Conservation (phyloP, 2,113 vertebrate genomes). For the Morone saxatilis region DNA sequence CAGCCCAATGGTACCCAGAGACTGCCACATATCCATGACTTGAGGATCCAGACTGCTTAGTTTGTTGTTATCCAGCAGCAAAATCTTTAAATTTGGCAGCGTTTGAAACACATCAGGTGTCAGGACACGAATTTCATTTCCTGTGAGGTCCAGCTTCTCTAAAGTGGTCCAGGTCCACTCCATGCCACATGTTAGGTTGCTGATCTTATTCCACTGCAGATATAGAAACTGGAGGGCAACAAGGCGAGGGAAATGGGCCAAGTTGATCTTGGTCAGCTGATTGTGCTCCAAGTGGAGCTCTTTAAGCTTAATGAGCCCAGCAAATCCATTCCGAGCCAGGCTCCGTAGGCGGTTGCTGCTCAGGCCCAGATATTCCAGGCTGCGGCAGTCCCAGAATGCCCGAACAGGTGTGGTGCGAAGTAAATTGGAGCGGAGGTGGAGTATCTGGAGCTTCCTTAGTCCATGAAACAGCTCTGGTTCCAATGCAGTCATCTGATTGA, state of each 20-base stretch:
- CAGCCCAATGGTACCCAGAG: slow-evolving; percentile 92
- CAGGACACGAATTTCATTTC: slow-evolving; percentile 95
- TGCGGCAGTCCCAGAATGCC: slow-evolving; percentile 98
- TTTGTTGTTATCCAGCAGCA: slow-evolving; percentile 99
- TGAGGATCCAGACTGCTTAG: slow-evolving; percentile 92
- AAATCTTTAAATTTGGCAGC: slow-evolving; percentile 95
- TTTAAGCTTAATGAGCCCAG: slow-evolving; percentile 97
- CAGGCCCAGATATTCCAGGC: slow-evolving; percentile 97
- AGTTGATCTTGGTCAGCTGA: slow-evolving; percentile 99
- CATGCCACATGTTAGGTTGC: slow-evolving; percentile 96
- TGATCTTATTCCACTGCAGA: slow-evolving; percentile 99
- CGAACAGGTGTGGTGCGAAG: slow-evolving; percentile 97
- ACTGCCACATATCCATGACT: slow-evolving; percentile 91
- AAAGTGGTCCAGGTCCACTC: slow-evolving; percentile 98
- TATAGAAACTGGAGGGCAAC: slow-evolving; percentile 96
- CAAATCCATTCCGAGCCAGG: slow-evolving; percentile 97
- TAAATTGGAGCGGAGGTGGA: slow-evolving; percentile 97
- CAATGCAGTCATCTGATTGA: slow-evolving; percentile 97
- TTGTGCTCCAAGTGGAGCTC: slow-evolving; percentile 99
- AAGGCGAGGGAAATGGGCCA: slow-evolving; percentile 98
- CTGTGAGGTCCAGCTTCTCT: slow-evolving; percentile 96
- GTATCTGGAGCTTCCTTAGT: slow-evolving; percentile 97
- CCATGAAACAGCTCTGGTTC: slow-evolving; percentile 98
- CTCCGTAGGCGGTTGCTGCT: slow-evolving; percentile 98
- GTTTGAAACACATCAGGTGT: slow-evolving; percentile 95